A percentile compares a stretch with the other conserved stretches of the same genome.
phyloP scores from a whole-genome alignment of 1,140 invertebrate species.

The Bombus waltoni region DNA sequence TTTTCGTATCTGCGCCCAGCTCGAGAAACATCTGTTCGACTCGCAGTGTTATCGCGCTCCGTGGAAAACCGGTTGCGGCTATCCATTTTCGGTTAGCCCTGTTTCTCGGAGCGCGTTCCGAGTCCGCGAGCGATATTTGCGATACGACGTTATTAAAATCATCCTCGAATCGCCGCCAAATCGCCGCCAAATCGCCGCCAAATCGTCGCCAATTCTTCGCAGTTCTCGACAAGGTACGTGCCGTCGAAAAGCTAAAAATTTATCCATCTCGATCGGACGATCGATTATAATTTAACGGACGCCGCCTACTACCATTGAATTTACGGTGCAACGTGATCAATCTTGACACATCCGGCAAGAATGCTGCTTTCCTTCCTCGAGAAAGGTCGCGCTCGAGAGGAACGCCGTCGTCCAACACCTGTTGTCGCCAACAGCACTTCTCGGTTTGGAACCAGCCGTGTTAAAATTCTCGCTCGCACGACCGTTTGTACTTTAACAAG shows the following conservation, averaged over 20 bases:
- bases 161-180: too few species aligned
- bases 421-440: conserved; percentile 62
- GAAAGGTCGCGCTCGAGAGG: conserved; percentile 51
- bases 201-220: neutral
- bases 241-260: neutral
- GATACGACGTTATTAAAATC: conserved; percentile 44
- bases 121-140: neutral
- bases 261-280: neutral
- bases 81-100: conserved; percentile 54
- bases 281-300: too few species aligned
- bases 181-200: neutral
- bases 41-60: conserved; percentile 56
- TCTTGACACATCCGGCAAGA: conserved; percentile 29
- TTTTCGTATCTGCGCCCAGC: conserved; percentile 51
- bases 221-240: neutral
- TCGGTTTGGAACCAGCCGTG: neutral
- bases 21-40: conserved; percentile 55
- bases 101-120: neutral
- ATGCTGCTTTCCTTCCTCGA: conserved; percentile 29
- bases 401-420: conserved; percentile 64
- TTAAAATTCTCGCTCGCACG: conserved; percentile 16
- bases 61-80: conserved; percentile 60
- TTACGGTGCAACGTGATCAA: neutral
- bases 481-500: neutral
- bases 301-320: neutral